Evolutionary conservation across 2,888 invertebrate species (phyloP), one percentile per base, ranked within the genome.

Genomic region (Eutolmus rufibarbis): DNA sequence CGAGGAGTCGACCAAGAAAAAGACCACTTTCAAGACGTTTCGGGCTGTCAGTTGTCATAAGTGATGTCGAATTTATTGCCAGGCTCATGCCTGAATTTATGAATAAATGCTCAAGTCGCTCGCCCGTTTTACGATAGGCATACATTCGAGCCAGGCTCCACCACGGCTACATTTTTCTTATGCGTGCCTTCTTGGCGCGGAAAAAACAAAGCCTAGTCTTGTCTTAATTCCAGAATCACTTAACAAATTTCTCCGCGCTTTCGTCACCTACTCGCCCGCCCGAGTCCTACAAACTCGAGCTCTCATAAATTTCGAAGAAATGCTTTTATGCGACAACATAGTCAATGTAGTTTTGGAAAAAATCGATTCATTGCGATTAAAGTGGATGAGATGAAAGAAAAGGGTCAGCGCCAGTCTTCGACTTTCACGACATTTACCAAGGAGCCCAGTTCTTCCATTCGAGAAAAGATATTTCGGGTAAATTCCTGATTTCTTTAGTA

Each of bases 61-160:
- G 81, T 81, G 56, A 51, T 81, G 81, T 31, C 56, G 81, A 81
- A 81, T 81, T 81, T 81, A 81, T 81, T 23, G 34, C 28, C 56
- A 34, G 81, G 34, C 81, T 81, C 56, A 81, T 81, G 81, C 81
- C 34, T 81, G 81, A 81, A 81, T 81, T 81, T 81, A 81, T 81
- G 81, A 81, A 81, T 81, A 81, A 46, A 46, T 31, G 81, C 51
- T 51, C 31, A n/a, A 81, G 40, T 46, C 51, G 7, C 56, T 56
- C 7, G 16, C 7, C 9, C n/a, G 16, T 81, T 78, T 40, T 56
- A 81, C 28, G 81, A 81, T 37, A 37, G 37, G 34, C 51, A 31
- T 34, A n/a, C 34, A 81, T 51, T 28, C 3, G 5, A n/a, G n/a
- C n/a, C 16, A 16, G 76, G 76, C 34, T 81, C 81, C 28, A 81